Conservation (phyloP, 2,797 vertebrate species). For the Sus cebifrons region DNA sequence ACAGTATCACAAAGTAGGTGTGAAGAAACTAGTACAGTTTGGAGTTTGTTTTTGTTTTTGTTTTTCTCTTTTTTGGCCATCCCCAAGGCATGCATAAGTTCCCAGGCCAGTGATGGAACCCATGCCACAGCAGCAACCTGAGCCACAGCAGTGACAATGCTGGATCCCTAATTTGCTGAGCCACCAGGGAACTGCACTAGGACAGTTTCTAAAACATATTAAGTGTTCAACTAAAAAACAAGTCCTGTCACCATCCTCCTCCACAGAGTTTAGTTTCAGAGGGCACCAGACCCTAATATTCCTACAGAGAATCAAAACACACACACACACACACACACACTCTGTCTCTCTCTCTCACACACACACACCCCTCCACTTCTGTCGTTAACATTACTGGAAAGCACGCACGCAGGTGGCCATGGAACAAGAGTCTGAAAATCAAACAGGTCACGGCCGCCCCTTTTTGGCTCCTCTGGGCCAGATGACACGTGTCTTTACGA, state of each 20-base stretch:
- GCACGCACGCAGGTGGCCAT: neutral
- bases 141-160: no score
- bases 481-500: neutral
- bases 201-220: neutral
- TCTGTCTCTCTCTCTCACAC: rapidly evolving
- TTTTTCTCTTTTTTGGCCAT: no score
- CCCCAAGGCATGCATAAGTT: no score
- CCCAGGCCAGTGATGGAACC: no score
- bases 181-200: neutral
- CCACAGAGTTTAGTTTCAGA: neutral
- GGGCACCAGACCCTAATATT: neutral
- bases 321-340: neutral
- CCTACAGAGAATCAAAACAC: neutral
- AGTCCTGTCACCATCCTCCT: neutral
- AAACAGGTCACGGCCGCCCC: neutral
- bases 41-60: no score
- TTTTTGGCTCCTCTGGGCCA: neutral
- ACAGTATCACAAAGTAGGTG: neutral
- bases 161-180: no score
- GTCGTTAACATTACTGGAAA: neutral
- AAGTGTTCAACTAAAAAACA: neutral
- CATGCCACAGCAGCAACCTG: no score
- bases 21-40: neutral
- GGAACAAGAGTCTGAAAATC: neutral
- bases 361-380: rapidly evolving